A percentile compares a stretch with the other conserved stretches of the same genome.
Evolutionary conservation across 2,113 vertebrate genomes (phyloP).

Genomic region (Stercorarius parasiticus): DNA sequence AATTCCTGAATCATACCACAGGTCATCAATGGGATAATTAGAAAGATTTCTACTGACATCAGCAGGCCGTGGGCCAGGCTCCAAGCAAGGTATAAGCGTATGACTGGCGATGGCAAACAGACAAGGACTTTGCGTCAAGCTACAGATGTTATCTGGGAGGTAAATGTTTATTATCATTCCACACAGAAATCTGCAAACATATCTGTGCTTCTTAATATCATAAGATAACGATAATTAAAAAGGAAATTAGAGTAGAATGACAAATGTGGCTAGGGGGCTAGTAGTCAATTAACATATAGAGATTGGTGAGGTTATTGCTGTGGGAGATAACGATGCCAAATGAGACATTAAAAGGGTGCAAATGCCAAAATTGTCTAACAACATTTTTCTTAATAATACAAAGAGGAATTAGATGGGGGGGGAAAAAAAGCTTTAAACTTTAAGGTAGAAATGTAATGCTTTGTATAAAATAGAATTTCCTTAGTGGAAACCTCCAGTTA

Average conservation of each 20-base stretch:
- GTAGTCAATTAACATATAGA: neutral
- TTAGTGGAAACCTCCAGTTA: neutral
- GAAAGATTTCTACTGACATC: neutral
- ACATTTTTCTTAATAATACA: neutral
- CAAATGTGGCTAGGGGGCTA: slow-evolving; percentile 4
- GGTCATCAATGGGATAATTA: neutral
- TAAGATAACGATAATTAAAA: slow-evolving; percentile 49
- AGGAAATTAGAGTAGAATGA: slow-evolving; percentile 37
- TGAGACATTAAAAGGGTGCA: neutral
- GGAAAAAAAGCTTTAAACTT: neutral
- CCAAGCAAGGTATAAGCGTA: neutral
- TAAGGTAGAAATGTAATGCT: neutral
- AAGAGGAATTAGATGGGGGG: neutral
- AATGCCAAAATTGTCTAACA: neutral
- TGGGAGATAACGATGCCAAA: neutral
- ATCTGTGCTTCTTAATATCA: neutral
- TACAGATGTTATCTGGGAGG: neutral
- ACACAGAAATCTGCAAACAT: neutral
- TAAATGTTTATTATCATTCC: neutral
- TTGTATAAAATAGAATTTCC: neutral
- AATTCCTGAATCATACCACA: neutral
- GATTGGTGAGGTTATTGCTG: neutral
- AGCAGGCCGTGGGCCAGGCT: neutral
- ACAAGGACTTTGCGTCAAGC: neutral
- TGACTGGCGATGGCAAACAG: neutral